Evolutionary conservation across 2,113 vertebrate species (phyloP).

Genomic region (Pholis gunnellus): DNA sequence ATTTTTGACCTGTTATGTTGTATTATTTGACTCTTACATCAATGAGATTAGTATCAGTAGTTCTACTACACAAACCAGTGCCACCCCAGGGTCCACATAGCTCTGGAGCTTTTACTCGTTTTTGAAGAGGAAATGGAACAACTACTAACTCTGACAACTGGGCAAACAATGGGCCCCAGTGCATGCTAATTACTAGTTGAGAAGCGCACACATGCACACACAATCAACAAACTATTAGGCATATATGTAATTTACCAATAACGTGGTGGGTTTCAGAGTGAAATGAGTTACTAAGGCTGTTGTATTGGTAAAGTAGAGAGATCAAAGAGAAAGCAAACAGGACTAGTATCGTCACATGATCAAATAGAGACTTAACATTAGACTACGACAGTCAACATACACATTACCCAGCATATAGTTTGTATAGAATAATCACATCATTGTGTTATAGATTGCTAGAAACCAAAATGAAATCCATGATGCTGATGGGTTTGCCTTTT

Average conservation of each 20-base stretch:
- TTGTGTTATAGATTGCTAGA: neutral
- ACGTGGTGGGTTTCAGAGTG: neutral
- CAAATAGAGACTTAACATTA: neutral
- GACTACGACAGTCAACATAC: neutral
- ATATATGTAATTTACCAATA: no score
- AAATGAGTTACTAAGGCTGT: neutral
- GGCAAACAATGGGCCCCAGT: no score
- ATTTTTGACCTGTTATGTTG: neutral
- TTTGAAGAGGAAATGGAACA: neutral
- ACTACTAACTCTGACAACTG: neutral
- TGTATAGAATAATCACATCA: neutral
- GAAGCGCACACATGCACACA: no score
- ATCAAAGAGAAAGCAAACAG: neutral
- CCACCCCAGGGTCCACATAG: no score
- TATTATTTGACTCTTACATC: neutral
- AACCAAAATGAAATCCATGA: neutral
- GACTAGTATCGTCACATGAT: neutral
- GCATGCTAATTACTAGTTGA: no score
- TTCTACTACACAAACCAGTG: neutral
- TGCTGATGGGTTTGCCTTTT: neutral
- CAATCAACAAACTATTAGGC: no score
- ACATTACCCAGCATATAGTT: neutral
- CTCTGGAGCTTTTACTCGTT: neutral
- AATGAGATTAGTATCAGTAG: neutral
- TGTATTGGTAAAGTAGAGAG: neutral